phyloP scores from a whole-genome alignment of 2,888 invertebrate genomes.

The Heliconius aoede region DNA sequence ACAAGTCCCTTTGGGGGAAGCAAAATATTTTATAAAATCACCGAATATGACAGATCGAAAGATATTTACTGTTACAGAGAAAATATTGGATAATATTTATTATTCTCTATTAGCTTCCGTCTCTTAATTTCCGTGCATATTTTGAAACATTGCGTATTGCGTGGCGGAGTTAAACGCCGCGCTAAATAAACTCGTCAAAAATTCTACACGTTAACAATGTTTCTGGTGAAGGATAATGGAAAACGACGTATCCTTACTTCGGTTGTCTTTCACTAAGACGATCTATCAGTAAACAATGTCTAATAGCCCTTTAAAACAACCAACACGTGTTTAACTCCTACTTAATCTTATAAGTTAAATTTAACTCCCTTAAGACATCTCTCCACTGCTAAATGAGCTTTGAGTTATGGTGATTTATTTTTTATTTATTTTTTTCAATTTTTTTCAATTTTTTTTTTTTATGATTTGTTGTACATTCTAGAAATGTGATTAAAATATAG shows the following conservation, averaged over 20 bases:
- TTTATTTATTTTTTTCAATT: too few relatives aligned
- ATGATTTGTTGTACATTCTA: background rate
- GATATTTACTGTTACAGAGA: background rate
- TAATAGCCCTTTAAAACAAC: slow-evolving; percentile 47
- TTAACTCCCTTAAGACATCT: slow-evolving; percentile 40
- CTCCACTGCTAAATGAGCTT: background rate
- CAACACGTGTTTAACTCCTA: slow-evolving; percentile 49
- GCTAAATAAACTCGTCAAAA: background rate
- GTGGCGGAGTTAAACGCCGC: background rate
- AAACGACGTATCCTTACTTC: background rate
- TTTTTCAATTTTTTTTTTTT: too few relatives aligned
- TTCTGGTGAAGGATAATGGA: background rate
- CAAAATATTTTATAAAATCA: slow-evolving; percentile 1
- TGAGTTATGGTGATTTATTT: background rate
- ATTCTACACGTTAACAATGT: background rate
- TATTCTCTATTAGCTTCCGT: too few relatives aligned
- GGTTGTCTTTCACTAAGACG: slow-evolving; percentile 18
- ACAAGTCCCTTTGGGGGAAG: slow-evolving; percentile 3
- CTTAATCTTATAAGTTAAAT: slow-evolving; percentile 49
- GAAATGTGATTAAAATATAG: too few relatives aligned
- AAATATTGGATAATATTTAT: too few relatives aligned
- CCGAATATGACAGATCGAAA: slow-evolving; percentile 14
- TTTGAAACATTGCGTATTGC: too few relatives aligned
- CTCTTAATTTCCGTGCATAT: background rate
- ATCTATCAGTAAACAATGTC: slow-evolving; percentile 48